A percentile compares a stretch with the other conserved stretches of the same genome.
phyloP scores from a whole-genome alignment of 2,888 invertebrate genomes.

The Melipona beecheii region DNA sequence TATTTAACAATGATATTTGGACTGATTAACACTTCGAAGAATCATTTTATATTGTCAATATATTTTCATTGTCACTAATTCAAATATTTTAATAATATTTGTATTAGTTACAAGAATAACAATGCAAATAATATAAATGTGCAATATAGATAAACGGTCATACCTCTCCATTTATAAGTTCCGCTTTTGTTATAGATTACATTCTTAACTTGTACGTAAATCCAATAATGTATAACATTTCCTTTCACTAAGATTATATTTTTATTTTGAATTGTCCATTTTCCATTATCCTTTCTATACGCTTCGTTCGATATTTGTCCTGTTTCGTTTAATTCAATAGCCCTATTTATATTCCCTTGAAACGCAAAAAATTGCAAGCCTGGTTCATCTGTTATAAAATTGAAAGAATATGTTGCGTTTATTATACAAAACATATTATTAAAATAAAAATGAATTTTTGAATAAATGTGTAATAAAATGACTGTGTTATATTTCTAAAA shows the following conservation, averaged over 20 bases:
- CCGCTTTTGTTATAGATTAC: conserved; percentile 84
- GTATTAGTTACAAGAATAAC: background rate
- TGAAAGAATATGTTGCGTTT: background rate
- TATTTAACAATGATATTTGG: too few relatives aligned
- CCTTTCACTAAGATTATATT: conserved; percentile 84
- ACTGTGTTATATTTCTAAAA: background rate
- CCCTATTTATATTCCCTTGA: conserved; percentile 87
- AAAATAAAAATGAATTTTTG: background rate
- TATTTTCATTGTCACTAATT: background rate
- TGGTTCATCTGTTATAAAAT: conserved; percentile 82
- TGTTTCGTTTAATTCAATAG: conserved; percentile 84
- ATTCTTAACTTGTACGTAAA: conserved; percentile 86
- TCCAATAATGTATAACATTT: conserved; percentile 87
- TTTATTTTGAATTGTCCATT: conserved; percentile 86
- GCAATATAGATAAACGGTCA: conserved; percentile 16
- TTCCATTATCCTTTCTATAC: conserved; percentile 82
- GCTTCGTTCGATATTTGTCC: conserved; percentile 86
- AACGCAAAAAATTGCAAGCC: conserved; percentile 87
- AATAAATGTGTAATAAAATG: background rate
- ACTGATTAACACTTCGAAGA: too few relatives aligned
- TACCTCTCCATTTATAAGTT: conserved; percentile 37
- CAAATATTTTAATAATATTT: background rate
- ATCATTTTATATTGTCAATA: too few relatives aligned
- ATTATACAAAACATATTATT: background rate
- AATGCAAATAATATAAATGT: background rate